Evolutionary conservation across 2,113 vertebrate species (phyloP), one percentile per base, ranked within the genome.

Genomic region (Colinus virginianus): DNA sequence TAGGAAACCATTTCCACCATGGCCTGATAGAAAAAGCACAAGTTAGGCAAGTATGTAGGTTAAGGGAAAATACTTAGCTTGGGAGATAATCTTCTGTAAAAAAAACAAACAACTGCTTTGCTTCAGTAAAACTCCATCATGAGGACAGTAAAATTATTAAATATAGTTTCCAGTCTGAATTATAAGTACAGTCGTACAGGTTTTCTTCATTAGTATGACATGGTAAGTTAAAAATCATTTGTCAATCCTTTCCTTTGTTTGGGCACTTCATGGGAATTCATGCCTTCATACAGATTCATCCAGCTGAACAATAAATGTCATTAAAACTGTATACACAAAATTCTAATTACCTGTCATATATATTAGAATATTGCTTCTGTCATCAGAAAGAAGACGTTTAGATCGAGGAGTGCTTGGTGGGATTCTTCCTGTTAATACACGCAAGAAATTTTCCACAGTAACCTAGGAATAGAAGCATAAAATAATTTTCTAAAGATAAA

Each of bases 331-430:
- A 79, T 9, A 59, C 2, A 85, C 36, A 92, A 84, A 76, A 68
- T 48, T 85, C 18, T 66, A 88, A 79, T 95, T 97, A 99, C 99
- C 99, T 70, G 99, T 99, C 97, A 99, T 98, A 90, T 99, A 99
- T 92, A 99, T 99, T 38, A 99, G 98, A 96, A 99, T 99, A 97
- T 99, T 99, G 97, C 99, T 99, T 76, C 98, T 98, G 96, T 99
- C 99, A 82, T 99, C 99, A 66, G 99, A 99, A 78, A 99, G 98
- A 34, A 99, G 98, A 26, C 99, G 98, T 83, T 99, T 99, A 34
- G 99, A 99, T 38, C 99, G 98, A 2, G 99, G 99, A 7, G 99
- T 99, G 95, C 98, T 99, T 64, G 98, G 98, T 13, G 99, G 99
- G n/a, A 99, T 97, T 81, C 99, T 98, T 58, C 99, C 99, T 2